A percentile compares a stretch with the other conserved stretches of the same genome.
phyloP scores from a whole-genome alignment of 1,140 invertebrate species.

The Magallana ariakensis region DNA sequence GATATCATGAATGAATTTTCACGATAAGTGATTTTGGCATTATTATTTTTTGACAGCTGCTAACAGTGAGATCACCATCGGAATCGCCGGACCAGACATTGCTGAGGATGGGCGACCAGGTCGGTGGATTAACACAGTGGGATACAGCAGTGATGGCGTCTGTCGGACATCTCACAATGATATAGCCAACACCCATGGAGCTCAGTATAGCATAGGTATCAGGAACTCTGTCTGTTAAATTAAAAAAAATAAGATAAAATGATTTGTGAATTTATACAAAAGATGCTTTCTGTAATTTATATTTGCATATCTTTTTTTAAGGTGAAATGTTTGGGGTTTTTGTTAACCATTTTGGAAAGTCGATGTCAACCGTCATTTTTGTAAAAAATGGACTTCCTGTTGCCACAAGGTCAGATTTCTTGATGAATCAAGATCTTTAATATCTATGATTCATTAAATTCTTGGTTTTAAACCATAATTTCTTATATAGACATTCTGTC shows the following conservation, averaged over 20 bases:
- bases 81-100: constrained; percentile 78
- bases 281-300: not conserved
- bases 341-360: constrained; percentile 76
- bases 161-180: constrained; percentile 76
- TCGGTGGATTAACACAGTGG: constrained; percentile 77
- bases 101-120: constrained; percentile 74
- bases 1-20: too few species aligned
- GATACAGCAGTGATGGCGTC: constrained; percentile 76
- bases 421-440: not conserved
- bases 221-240: not conserved
- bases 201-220: constrained; percentile 74
- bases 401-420: constrained; percentile 71
- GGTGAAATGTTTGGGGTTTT: constrained; percentile 77
- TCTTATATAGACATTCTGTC: too few species aligned
- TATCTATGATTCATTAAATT: too few species aligned
- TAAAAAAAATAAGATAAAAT: not conserved
- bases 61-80: constrained; percentile 76
- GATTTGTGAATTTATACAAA: not conserved
- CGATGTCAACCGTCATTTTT: constrained; percentile 77
- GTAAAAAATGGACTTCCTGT: constrained; percentile 77
- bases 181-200: constrained; percentile 74
- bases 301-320: constrained; percentile 51
- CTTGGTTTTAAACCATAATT: too few species aligned
- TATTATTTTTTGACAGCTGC: constrained; percentile 60
- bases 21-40: not conserved